These are phyloP conservation scores for Ruditapes philippinarum DNA, from an alignment of 1,140 invertebrate species.

Conservation along the genomic window DNA sequence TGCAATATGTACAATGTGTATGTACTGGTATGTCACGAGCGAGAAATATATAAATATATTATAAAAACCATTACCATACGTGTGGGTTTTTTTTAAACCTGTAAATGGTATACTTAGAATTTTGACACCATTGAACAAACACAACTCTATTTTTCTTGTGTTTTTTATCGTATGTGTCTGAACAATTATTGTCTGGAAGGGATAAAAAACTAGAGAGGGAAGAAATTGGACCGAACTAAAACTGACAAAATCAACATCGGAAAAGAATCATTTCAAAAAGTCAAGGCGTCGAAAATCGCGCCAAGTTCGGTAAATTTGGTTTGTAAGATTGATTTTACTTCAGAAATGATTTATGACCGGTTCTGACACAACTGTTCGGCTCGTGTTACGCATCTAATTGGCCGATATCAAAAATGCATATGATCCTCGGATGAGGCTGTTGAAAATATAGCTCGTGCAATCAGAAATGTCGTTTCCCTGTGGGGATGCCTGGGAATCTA, in stretches of 20 bases:
- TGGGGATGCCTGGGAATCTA: too few species aligned
- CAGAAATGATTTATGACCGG: constrained; percentile 48
- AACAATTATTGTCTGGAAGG: not conserved
- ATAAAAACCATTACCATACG: too few species aligned
- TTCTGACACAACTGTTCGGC: constrained; percentile 41
- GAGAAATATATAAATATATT: too few species aligned
- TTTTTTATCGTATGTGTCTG: too few species aligned
- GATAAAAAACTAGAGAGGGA: not conserved
- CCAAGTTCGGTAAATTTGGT: constrained; percentile 59
- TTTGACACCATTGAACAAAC: too few species aligned
- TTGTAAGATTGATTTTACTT: constrained; percentile 53
- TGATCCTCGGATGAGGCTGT: not conserved
- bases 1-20: too few species aligned
- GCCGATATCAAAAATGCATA: constrained; percentile 41
- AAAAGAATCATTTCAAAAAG: constrained; percentile 47
- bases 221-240: constrained; percentile 37
- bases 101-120: too few species aligned
- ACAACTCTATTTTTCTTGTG: too few species aligned
- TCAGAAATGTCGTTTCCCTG: not conserved
- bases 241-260: constrained; percentile 37
- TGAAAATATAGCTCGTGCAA: not conserved
- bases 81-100: too few species aligned
- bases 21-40: too few species aligned
- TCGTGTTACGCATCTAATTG: constrained; percentile 56
- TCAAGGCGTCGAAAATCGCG: constrained; percentile 56